Evolutionary conservation across 2,113 vertebrate genomes (phyloP).

Genomic region (Otus sunia): DNA sequence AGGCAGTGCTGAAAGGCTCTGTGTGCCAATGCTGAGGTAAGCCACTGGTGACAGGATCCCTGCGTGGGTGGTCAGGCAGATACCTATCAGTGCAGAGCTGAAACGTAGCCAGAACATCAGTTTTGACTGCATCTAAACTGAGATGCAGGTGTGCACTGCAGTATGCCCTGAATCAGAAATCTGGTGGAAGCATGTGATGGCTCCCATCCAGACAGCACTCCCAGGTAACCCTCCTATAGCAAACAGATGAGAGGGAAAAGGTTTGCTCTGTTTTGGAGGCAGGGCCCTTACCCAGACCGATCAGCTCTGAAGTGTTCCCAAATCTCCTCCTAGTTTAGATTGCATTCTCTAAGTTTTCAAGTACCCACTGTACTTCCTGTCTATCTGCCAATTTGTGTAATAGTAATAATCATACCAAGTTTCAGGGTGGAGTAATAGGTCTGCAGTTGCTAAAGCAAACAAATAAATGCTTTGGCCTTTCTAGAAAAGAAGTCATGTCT

Average conservation of each 20-base stretch:
- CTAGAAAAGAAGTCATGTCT: neutral
- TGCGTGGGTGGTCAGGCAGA: conserved; percentile 32
- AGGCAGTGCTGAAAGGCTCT: neutral
- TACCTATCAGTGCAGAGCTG: neutral
- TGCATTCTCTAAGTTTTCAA: neutral
- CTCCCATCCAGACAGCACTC: neutral
- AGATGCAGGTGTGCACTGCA: neutral
- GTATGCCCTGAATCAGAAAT: neutral
- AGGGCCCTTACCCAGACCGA: neutral
- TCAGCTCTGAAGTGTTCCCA: neutral
- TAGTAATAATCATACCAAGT: neutral
- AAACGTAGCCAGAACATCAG: neutral
- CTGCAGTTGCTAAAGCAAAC: neutral
- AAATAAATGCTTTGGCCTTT: neutral
- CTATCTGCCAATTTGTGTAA: neutral
- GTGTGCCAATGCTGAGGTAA: neutral
- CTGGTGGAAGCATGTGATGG: neutral
- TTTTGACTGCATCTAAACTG: neutral
- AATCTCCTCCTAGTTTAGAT: neutral
- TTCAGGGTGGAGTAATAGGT: neutral
- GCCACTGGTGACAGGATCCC: conserved; percentile 5
- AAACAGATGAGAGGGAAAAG: neutral
- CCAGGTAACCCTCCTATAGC: neutral
- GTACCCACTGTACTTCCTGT: neutral
- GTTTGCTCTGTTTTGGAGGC: neutral